These are phyloP conservation scores for Microcaecilia unicolor DNA, from an alignment of 2,797 vertebrate genomes.

Conservation along the genomic window DNA sequence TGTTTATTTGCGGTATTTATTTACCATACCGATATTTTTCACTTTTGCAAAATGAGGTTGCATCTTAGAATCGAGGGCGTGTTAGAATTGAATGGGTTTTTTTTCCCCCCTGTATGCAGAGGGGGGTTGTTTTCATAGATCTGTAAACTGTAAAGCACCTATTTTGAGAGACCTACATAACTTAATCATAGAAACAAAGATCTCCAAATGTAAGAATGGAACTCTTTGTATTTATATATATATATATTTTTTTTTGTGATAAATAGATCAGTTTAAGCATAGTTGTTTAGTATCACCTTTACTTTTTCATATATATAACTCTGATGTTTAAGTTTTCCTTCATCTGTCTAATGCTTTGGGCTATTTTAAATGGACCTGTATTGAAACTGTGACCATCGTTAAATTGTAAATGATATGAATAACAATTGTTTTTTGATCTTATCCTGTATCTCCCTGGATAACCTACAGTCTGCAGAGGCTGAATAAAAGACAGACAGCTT, in stretches of 20 bases:
- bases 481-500: slow-evolving; percentile 82
- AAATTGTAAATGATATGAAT: slow-evolving; percentile 85
- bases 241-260: slow-evolving; percentile 43
- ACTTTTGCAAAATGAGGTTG: too few relatives aligned
- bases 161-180: too few relatives aligned
- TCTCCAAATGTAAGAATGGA: slow-evolving; percentile 18
- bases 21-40: too few relatives aligned
- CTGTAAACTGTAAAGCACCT: too few relatives aligned
- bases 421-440: slow-evolving; percentile 77
- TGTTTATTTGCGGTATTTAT: too few relatives aligned
- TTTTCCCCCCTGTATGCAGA: too few relatives aligned
- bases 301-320: slow-evolving; percentile 60
- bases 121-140: too few relatives aligned
- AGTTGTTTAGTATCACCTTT: slow-evolving; percentile 60
- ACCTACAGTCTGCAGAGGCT: slow-evolving; percentile 77
- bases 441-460: slow-evolving; percentile 75
- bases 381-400: slow-evolving; percentile 59
- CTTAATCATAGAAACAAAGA: too few relatives aligned
- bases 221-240: slow-evolving; percentile 3
- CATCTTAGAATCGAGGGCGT: too few relatives aligned
- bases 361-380: slow-evolving; percentile 47
- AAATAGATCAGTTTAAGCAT: slow-evolving; percentile 46
- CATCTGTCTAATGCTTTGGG: slow-evolving; percentile 62
- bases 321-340: slow-evolving; percentile 50
- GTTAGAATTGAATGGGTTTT: too few relatives aligned